A percentile compares a stretch with the other conserved stretches of the same genome.
phyloP scores from a whole-genome alignment of 2,797 vertebrate species.

The Percopsis omiscomaycus region DNA sequence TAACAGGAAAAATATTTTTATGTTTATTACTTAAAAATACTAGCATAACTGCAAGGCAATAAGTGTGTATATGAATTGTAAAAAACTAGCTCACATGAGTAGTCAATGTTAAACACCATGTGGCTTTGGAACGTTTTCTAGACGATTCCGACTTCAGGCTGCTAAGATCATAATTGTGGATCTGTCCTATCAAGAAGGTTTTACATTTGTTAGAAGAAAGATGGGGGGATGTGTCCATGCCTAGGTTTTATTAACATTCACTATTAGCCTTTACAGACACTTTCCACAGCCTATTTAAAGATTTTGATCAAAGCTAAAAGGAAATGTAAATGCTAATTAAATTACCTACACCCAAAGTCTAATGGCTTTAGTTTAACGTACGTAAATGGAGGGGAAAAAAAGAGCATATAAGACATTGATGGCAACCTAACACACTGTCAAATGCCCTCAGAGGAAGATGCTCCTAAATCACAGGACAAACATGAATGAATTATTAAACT shows the following conservation, averaged over 20 bases:
- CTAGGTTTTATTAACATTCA: neutral
- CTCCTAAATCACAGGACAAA: no score
- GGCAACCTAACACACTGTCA: no score
- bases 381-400: no score
- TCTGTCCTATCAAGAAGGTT: neutral
- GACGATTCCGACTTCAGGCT: neutral
- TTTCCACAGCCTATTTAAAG: neutral
- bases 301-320: neutral
- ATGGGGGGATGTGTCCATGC: neutral
- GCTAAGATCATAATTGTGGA: neutral
- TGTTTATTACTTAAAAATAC: neutral
- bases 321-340: no score
- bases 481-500: neutral
- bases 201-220: neutral
- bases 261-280: neutral
- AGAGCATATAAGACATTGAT: no score
- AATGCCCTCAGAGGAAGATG: no score
- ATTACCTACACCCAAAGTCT: no score
- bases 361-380: no score
- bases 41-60: neutral
- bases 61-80: slow-evolving; percentile 5
- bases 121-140: neutral
- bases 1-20: neutral
- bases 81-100: neutral
- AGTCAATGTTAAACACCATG: neutral